A percentile compares a stretch with the other conserved stretches of the same genome.
phyloP scores from a whole-genome alignment of 2,113 vertebrate species.

The Gracilinanus agilis region DNA sequence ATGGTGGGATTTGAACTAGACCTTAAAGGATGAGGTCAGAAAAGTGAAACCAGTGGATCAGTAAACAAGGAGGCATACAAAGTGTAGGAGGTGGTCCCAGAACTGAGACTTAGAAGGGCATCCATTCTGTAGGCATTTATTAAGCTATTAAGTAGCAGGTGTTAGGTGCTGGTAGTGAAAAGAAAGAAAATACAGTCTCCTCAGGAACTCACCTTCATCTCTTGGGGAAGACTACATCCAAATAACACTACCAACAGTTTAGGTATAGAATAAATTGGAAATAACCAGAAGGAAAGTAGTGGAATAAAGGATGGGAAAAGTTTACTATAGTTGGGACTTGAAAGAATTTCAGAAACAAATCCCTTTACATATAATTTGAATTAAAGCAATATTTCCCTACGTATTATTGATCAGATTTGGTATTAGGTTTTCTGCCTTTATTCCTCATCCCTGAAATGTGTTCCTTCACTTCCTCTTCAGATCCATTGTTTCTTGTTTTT shows the following conservation, averaged over 20 bases:
- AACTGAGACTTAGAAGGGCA: no score
- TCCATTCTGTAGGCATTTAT: no score
- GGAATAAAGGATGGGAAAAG: not conserved
- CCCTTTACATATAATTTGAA: not conserved
- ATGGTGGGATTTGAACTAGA: not conserved
- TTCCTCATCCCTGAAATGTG: not conserved
- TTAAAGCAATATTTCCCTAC: not conserved
- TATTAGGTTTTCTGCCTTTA: not conserved
- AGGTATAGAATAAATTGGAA: not conserved
- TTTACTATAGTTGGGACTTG: not conserved
- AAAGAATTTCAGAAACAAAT: not conserved
- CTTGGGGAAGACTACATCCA: not conserved
- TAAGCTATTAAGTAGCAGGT: no score
- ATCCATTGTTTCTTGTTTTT: no score
- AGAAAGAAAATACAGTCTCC: not conserved
- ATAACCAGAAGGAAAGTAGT: not conserved
- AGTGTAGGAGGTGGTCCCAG: no score
- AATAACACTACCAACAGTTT: not conserved
- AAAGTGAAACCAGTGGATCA: not conserved
- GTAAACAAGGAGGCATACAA: no score
- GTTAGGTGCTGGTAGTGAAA: not conserved
- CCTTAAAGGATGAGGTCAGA: not conserved
- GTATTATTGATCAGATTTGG: not conserved
- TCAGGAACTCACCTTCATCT: no score
- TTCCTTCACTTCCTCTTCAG: no score